Conservation (phyloP, 1,140 invertebrate species). For the Venturia canescens region DNA sequence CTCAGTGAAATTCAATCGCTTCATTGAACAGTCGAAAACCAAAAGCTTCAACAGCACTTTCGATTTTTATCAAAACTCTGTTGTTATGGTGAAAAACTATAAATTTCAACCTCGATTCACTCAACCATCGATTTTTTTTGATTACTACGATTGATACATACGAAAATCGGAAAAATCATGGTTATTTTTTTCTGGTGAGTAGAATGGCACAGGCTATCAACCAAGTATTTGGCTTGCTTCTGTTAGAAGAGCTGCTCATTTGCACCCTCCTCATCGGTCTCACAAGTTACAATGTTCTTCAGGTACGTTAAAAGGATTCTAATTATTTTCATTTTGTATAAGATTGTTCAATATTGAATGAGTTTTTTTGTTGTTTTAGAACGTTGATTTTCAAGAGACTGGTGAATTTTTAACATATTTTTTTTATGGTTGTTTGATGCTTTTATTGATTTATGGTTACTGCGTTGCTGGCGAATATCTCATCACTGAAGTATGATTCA, state of each 20-base stretch:
- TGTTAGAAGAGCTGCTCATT: conserved; percentile 38
- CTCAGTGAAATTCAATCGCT: no score
- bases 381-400: conserved; percentile 10
- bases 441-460: conserved; percentile 46
- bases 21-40: no score
- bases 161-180: background rate
- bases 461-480: conserved; percentile 46
- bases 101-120: no score
- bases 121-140: no score
- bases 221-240: conserved; percentile 20
- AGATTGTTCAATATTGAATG: no score
- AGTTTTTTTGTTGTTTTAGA: background rate
- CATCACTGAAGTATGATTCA: conserved; percentile 38
- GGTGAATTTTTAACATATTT: conserved; percentile 30
- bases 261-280: conserved; percentile 33
- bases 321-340: background rate
- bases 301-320: conserved; percentile 15
- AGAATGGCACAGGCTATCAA: conserved; percentile 30
- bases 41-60: no score
- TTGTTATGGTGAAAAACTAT: no score
- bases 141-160: no score
- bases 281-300: conserved; percentile 41
- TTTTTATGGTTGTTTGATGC: conserved; percentile 27
- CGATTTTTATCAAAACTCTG: no score
- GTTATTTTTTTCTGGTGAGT: background rate